A percentile compares a stretch with the other conserved stretches of the same genome.
These are phyloP conservation scores for Cataglyphis hispanica DNA, from an alignment of 1,140 invertebrate genomes.

Conservation along the genomic window DNA sequence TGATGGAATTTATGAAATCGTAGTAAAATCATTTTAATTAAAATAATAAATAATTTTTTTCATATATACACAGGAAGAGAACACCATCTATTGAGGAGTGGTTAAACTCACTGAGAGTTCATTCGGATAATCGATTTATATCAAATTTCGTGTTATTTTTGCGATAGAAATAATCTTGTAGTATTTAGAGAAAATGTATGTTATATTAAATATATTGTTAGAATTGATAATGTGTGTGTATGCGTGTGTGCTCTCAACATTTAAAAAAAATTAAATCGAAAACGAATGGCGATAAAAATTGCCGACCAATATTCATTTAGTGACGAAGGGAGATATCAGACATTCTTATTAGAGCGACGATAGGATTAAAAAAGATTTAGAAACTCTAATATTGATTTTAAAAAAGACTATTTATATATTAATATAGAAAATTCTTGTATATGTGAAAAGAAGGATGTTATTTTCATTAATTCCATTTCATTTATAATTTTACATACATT, in stretches of 20 bases:
- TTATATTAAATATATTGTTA: background rate
- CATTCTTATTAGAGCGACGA: background rate
- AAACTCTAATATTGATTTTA: background rate
- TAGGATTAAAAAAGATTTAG: background rate
- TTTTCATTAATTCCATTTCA: background rate
- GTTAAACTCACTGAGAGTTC: background rate
- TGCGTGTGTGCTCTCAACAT: background rate
- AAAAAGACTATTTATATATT: background rate
- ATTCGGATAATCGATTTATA: constrained; percentile 20
- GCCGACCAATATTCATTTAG: constrained; percentile 5
- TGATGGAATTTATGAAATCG: no score
- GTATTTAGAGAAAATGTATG: background rate
- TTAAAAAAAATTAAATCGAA: background rate
- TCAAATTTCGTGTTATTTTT: background rate
- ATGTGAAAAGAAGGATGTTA: background rate
- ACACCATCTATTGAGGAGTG: constrained; percentile 22
- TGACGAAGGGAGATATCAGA: constrained; percentile 21
- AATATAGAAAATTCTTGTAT: background rate
- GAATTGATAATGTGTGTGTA: background rate
- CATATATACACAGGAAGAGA: background rate
- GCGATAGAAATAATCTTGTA: background rate
- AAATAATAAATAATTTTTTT: no score
- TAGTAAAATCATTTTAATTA: no score
- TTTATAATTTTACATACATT: no score
- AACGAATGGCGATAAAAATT: background rate